These are phyloP conservation scores for Heliconius ethilla DNA, from an alignment of 2,888 invertebrate species.

Conservation along the genomic window DNA sequence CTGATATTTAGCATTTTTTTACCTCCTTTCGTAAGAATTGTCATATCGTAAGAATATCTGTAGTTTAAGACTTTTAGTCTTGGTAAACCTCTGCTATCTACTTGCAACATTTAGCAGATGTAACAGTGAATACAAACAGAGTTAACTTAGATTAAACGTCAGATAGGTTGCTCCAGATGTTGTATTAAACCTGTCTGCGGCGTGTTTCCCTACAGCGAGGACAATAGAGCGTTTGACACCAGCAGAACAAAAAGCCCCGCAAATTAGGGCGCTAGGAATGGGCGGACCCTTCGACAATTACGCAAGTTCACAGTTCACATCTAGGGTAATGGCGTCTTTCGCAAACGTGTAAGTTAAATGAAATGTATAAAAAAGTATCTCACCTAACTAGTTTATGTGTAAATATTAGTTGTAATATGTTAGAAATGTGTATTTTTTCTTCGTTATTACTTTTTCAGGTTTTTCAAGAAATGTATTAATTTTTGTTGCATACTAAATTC, in stretches of 20 bases:
- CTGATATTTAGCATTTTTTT: background rate
- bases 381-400: slow-evolving; percentile 42
- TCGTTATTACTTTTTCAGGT: background rate
- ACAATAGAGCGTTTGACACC: slow-evolving; percentile 64
- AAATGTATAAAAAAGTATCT: slow-evolving; percentile 61
- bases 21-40: background rate
- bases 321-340: slow-evolving; percentile 74
- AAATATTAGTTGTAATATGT: background rate
- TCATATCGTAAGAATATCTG: too few species aligned
- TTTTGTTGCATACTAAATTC: too few species aligned
- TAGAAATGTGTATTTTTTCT: background rate
- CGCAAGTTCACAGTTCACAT: slow-evolving; percentile 62
- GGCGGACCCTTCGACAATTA: slow-evolving; percentile 71
- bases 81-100: background rate
- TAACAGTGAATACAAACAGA: slow-evolving; percentile 13
- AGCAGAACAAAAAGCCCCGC: slow-evolving; percentile 65
- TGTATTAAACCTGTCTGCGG: slow-evolving; percentile 44
- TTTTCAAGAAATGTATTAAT: too few species aligned
- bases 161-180: slow-evolving; percentile 46
- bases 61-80: too few species aligned
- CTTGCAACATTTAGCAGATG: slow-evolving; percentile 11
- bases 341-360: slow-evolving; percentile 64
- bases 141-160: slow-evolving; percentile 13
- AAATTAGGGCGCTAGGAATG: slow-evolving; percentile 62
- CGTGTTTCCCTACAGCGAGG: slow-evolving; percentile 28